These are phyloP conservation scores for Fulmarus glacialis DNA, from an alignment of 2,113 vertebrate genomes.

Conservation along the genomic window DNA sequence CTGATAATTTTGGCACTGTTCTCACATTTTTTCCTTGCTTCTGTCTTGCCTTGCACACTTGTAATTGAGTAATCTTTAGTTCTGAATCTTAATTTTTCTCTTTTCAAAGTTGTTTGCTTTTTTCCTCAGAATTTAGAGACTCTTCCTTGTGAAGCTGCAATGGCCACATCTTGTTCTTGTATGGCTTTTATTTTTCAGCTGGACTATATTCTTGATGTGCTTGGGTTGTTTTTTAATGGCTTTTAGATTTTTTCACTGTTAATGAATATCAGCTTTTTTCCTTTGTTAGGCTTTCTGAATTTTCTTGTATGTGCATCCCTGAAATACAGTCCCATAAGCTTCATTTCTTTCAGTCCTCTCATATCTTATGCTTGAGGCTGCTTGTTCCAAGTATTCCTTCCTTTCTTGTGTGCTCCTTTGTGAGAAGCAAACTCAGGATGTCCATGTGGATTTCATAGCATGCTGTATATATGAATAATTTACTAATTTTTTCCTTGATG, in stretches of 20 bases:
- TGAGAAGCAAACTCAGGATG: not conserved
- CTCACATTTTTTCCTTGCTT: not conserved
- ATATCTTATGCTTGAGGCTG: not conserved
- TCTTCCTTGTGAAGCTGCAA: not conserved
- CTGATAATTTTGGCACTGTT: not conserved
- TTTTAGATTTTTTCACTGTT: not conserved
- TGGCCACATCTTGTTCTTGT: not conserved
- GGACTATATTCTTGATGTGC: not conserved
- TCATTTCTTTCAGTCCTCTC: not conserved
- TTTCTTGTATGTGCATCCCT: not conserved
- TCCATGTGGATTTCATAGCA: not conserved
- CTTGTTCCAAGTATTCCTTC: not conserved
- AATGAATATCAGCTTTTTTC: not conserved
- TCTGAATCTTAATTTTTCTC: not conserved
- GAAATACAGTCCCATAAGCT: not conserved
- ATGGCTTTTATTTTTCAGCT: not conserved
- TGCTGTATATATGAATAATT: not conserved
- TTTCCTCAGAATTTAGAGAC: not conserved
- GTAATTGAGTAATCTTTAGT: not conserved
- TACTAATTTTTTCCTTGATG: not conserved
- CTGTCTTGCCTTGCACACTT: not conserved
- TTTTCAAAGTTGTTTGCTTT: not conserved
- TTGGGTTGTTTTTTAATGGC: not conserved
- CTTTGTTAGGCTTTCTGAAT: not conserved
- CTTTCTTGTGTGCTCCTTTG: not conserved